Evolutionary conservation across 2,797 vertebrate genomes (phyloP), one percentile per base, ranked within the genome.

Genomic region (Neomorphus geoffroyi): DNA sequence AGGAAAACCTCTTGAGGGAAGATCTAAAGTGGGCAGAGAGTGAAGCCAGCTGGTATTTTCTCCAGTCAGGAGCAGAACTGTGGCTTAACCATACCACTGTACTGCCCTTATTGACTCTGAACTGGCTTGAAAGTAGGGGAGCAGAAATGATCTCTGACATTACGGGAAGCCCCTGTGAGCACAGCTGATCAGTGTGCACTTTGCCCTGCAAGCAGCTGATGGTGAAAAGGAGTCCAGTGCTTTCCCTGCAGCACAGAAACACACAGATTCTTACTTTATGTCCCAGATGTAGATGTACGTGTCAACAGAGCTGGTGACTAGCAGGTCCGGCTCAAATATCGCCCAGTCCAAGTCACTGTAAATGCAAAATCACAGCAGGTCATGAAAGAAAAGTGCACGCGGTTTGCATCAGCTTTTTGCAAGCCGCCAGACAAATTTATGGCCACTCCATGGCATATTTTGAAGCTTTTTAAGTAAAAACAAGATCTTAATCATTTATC

Each of bases 281-380:
- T 99, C 99, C 99, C 99, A 99, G 96, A 99, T 99, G 97, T 99
- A 99, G 96, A 99, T 99, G 96, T 99, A 99, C 0, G 99, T 99
- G 97, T 99, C 99, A 87, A 99, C 99, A 14, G 99, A 99, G 96
- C 99, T 99, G 93, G 99, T 99, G 81, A 99, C 99, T 80, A 99
- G 98, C 43, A 99, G 86, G 92, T 99, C 99, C 1, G 99, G 98
- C 45, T 99, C 99, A 91, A 99, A 99, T 93, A 99, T 98, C 1
- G 99, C 99, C 99, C 99, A 99, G 97, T 99, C 99, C 97, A 99
- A 97, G 96, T 99, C 99, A 16, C 99, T 99, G 94, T 58, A 95
- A 94, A 92, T 4, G 45, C 7, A 96, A 94, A 54, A 84, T 33
- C 32, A 77, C 0, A 67, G 58, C 15, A 61, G 28, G 14, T 96